phyloP scores from a whole-genome alignment of 2,113 vertebrate genomes.

The Seriola quinqueradiata region DNA sequence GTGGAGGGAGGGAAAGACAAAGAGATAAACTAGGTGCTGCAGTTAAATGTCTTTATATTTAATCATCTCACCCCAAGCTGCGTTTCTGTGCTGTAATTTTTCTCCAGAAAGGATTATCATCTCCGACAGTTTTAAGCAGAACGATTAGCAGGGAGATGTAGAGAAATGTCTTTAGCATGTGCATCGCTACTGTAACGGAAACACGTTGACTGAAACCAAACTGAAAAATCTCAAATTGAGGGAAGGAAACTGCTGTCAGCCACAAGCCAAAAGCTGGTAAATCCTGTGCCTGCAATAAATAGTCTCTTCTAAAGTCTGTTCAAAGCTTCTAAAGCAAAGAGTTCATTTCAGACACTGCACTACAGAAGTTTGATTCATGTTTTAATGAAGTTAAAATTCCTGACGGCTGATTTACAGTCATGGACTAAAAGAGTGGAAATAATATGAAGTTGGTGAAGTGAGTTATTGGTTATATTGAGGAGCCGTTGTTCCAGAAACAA shows the following conservation, averaged over 20 bases:
- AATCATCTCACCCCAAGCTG: neutral
- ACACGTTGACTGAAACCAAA: neutral
- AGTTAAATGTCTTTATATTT: slow-evolving; percentile 1
- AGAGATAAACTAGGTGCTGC: neutral
- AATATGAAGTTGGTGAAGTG: no score
- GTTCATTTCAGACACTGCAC: neutral
- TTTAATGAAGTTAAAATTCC: neutral
- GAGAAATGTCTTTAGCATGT: neutral
- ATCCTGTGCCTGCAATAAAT: neutral
- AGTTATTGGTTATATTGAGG: no score
- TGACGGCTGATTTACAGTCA: neutral
- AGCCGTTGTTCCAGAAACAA: no score
- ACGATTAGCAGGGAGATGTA: neutral
- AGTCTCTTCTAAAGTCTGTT: neutral
- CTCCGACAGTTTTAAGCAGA: neutral
- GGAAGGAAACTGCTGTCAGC: slow-evolving; percentile 17
- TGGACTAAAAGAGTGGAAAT: no score
- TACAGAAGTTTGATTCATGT: neutral
- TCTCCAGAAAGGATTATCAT: neutral
- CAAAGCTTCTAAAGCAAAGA: neutral
- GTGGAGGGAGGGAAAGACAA: neutral
- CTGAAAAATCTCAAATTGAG: slow-evolving; percentile 8
- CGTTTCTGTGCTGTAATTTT: neutral
- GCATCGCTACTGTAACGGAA: neutral
- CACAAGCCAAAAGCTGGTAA: slow-evolving; percentile 6